A percentile compares a stretch with the other conserved stretches of the same genome.
phyloP scores from a whole-genome alignment of 2,888 invertebrate genomes.

The Hoplodrina blanda region DNA sequence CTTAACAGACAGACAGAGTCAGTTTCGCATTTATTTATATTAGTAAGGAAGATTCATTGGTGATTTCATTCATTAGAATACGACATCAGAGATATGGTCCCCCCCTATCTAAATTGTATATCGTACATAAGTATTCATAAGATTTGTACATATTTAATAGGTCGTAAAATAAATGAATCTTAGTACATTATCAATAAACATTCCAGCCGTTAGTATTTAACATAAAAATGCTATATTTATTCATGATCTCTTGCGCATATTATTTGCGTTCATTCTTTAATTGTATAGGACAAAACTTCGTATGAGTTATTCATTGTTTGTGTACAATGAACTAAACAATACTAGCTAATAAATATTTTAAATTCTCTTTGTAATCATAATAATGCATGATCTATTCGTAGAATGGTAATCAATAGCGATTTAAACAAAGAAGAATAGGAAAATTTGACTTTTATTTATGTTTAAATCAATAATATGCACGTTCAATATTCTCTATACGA shows the following conservation, averaged over 20 bases:
- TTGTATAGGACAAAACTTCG: conserved; percentile 12
- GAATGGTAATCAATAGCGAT: not conserved
- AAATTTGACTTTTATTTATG: not conserved
- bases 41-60: too few species aligned
- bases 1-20: too few species aligned
- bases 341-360: conserved; percentile 9
- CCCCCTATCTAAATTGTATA: too few species aligned
- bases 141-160: too few species aligned
- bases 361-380: conserved; percentile 14
- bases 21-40: too few species aligned
- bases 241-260: conserved; percentile 3
- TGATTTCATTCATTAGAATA: too few species aligned
- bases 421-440: not conserved
- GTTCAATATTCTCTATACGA: too few species aligned
- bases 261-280: conserved; percentile 23
- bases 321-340: conserved; percentile 28
- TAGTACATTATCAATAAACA: conserved; percentile 13
- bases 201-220: conserved; percentile 7
- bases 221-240: conserved; percentile 26
- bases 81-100: too few species aligned
- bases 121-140: too few species aligned
- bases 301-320: conserved; percentile 28
- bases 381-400: conserved; percentile 12
- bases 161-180: too few species aligned
- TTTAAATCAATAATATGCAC: not conserved